Evolutionary conservation across 2,888 invertebrate species (phyloP), one percentile per base, ranked within the genome.

Genomic region (Drosophila paranaensis): DNA sequence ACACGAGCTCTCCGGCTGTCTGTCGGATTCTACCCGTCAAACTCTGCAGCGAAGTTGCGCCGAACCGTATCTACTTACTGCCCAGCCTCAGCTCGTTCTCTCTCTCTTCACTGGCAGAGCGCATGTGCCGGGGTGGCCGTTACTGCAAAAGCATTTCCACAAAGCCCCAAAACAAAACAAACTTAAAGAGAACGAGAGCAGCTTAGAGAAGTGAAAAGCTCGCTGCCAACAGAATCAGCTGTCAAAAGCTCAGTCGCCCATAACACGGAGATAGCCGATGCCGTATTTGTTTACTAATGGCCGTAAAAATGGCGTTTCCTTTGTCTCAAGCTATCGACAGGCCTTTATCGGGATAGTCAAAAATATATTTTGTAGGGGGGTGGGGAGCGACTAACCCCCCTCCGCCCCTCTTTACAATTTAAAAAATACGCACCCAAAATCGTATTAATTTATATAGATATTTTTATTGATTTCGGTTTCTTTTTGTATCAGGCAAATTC

Each of bases 21-120:
- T 65, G 80, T 88, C 86, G 80, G 89, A 70, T 79, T 84, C 89
- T 84, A 79, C 82, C 80, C 79, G 71, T 73, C 64, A 71, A 88
- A 88, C 87, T 83, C 87, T 88, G 85, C 85, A 74, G 79, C 82
- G 89, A 89, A 85, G 84, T 85, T 85, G 69, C 66, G 66, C 48
- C 53, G 76, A 74, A 58, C 66, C 76, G 67, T 64, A 60, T 81
- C 53, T 56, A 65, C 57, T 83, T 69, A 74, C 77, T 77, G 70
- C 64, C 66, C 74, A 70, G 69, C 78, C 78, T 70, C 58, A 63
- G 60, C 20, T 50, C 40, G 43, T 46, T 54, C 42, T 37, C 61
- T 39, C 35, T 16, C 40, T 20, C 30, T 33, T 33, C 6, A 51
- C 57, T 45, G 10, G 1, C 43, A 42, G 37, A 54, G 84, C 82